Base-by-base conservation (phyloP, 2,113 vertebrate species). In the Hyperoodon ampullatus region DNA sequence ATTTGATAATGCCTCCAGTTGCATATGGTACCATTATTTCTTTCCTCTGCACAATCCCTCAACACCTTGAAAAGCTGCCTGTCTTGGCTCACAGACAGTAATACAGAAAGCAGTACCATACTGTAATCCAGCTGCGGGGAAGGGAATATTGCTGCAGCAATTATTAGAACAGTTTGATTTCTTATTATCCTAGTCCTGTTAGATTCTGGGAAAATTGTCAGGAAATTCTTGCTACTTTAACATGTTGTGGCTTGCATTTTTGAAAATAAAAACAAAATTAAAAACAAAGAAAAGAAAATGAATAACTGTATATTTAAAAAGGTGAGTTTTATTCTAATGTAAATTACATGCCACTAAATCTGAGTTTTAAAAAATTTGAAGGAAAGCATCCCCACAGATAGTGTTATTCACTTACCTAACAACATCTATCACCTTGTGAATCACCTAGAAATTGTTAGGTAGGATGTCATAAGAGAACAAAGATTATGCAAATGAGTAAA, bases 141-240 rank as follows among this genome's bases (percentile, higher is more conserved):
- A 71, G 65, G 44, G 81, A 86, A 75, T 39, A 55, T 14, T 70
- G 12, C 50, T 50, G 21, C 4, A 85, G 53, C 39, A 84, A 92
- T 6, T 61, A 44, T 84, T 72, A 23, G 0, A 24, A 63, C 18
- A 60, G 10, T 85, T 88, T n/a, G 24, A 53, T 70, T 87, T 83
- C 65, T 88, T 89, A 70, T 23, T 23, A 84, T 26, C 14, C 39
- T 53, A 63, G 39, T 44, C 28, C 42, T 66, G 2, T 96, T 84
- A 88, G 58, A 72, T 78, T 85, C 23, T 74, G 71, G 24, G 12
- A 2, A 85, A 70, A 84, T 8, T 85, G 47, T 70, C 55, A 93
- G 16, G 9, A 75, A 90, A 93, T 75, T 90, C 35, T 74, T 94
- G 53, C 88, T 84, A 87, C 33, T 90, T 65, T 95, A 84, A 81